Evolutionary conservation across 53 echinoderm and acorn worm genomes (phyloP), one percentile per base, ranked within the genome.

Genomic region (Temnopleurus reevesii): DNA sequence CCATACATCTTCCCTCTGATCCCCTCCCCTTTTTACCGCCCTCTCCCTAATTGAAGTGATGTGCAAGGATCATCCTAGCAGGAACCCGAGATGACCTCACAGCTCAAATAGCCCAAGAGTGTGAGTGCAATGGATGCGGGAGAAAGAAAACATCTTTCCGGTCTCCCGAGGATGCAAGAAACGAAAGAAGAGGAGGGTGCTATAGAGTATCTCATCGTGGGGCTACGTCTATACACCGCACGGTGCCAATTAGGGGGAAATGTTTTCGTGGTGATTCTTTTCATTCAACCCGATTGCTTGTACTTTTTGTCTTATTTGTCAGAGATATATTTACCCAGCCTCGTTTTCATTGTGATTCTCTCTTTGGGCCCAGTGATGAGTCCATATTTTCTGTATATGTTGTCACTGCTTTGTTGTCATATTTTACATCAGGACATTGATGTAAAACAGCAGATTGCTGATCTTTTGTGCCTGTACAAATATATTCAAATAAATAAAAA

Each of bases 111-210:
- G 65, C 65, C 65, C 65, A 65, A 34, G 65, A 35, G 65, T 65
- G 65, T 34, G 33, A 65, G 65, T 65, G 65, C 34, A 65, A 65
- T 65, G 34, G 65, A 65, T 65, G 65, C 65, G 34, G 65, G 34
- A 65, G 65, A 65, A 65, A 65, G 65, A 65, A 65, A 65, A 65
- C 65, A 65, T 65, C 36, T 36, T 65, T 65, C 65, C 65, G 65
- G 65, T 65, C 65, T 65, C 35, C n/a, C 18, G 65, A 35, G 65
- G 17, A 65, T 65, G 65, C 18, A 35, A 65, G 33, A n/a, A 17
- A 18, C 34, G 35, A 33, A 65, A 65, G 65, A 65, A 35, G 33
- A 65, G 65, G 65, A 36, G 56, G 65, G 65, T 34, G 65, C 33
- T 2, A 65, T 65, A 33, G 65, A 65, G 17, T 65, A 65, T 36